Conservation (phyloP, 2,888 invertebrate genomes). For the Chorisops tibialis region DNA sequence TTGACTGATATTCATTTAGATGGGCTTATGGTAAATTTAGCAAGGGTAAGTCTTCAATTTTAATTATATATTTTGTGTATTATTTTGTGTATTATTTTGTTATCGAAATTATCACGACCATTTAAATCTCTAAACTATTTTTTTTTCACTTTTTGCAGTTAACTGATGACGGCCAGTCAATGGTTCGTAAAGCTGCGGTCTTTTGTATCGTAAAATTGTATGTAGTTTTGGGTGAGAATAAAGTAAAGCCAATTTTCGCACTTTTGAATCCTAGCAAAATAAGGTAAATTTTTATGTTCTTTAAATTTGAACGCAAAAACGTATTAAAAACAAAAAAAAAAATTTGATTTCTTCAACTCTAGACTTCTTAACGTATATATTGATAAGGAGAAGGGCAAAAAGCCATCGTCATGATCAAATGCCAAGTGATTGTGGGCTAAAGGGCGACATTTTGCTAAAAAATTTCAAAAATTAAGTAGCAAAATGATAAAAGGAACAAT, state of each 20-base stretch:
- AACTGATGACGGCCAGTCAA: conserved; percentile 87
- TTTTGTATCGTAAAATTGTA: conserved; percentile 97
- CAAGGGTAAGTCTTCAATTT: conserved; percentile 69
- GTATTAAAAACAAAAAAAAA: background rate
- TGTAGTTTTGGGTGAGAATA: conserved; percentile 81
- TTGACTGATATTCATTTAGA: conserved; percentile 72
- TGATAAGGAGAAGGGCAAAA: conserved; percentile 38
- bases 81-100: background rate
- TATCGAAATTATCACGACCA: too few relatives aligned
- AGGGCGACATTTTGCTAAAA: conserved; percentile 40
- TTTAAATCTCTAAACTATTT: too few relatives aligned
- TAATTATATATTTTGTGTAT: background rate
- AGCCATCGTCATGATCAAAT: conserved; percentile 41
- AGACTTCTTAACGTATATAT: conserved; percentile 42
- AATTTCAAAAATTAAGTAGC: conserved; percentile 37
- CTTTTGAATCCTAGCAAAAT: conserved; percentile 86
- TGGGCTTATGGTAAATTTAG: conserved; percentile 82
- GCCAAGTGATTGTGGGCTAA: conserved; percentile 42
- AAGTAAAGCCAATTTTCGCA: conserved; percentile 75
- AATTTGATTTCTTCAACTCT: conserved; percentile 16
- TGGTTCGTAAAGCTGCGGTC: conserved; percentile 92
- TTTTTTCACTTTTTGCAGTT: conserved; percentile 57
- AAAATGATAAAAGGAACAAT: conserved; percentile 38
- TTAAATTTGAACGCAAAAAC: background rate
- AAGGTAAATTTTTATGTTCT: conserved; percentile 43